Conservation (phyloP, 2,888 invertebrate genomes). For the Mythimna lalbum region DNA sequence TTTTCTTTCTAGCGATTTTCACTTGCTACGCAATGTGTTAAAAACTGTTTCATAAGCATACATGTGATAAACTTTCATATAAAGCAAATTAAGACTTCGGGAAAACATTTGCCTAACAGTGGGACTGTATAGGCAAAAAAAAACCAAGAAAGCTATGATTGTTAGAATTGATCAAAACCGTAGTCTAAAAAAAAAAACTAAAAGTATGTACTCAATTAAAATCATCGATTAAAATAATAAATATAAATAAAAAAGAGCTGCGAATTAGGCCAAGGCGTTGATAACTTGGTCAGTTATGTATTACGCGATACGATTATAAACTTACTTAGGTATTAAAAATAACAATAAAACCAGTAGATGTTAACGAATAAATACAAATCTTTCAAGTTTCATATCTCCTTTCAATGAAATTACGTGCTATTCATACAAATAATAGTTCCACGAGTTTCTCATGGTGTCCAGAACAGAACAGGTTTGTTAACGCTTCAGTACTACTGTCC, state of each 20-base stretch:
- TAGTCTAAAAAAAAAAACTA: too few relatives aligned
- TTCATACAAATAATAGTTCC: conserved; percentile 20
- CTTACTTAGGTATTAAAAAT: conserved; percentile 11
- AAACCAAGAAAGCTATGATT: background rate
- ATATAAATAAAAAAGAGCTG: conserved; percentile 11
- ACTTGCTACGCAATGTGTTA: background rate
- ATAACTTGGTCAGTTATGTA: conserved; percentile 49
- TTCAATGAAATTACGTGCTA: conserved; percentile 26
- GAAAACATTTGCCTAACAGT: too few relatives aligned
- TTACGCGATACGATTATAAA: conserved; percentile 9
- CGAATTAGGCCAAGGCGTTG: conserved; percentile 66
- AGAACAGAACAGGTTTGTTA: conserved; percentile 47
- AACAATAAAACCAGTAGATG: background rate
- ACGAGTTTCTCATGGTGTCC: conserved; percentile 39
- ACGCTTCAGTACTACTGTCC: conserved; percentile 45
- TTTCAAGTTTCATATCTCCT: background rate
- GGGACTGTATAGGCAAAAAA: too few relatives aligned
- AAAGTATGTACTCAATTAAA: background rate
- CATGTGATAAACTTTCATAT: too few relatives aligned
- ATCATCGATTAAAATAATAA: background rate
- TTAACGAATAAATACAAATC: background rate
- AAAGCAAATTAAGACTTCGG: too few relatives aligned
- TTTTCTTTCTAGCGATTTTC: background rate
- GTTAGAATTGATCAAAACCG: too few relatives aligned
- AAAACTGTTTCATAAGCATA: too few relatives aligned